A percentile compares a stretch with the other conserved stretches of the same genome.
Evolutionary conservation across 2,888 invertebrate genomes (phyloP).

Genomic region (Troides aeacus): DNA sequence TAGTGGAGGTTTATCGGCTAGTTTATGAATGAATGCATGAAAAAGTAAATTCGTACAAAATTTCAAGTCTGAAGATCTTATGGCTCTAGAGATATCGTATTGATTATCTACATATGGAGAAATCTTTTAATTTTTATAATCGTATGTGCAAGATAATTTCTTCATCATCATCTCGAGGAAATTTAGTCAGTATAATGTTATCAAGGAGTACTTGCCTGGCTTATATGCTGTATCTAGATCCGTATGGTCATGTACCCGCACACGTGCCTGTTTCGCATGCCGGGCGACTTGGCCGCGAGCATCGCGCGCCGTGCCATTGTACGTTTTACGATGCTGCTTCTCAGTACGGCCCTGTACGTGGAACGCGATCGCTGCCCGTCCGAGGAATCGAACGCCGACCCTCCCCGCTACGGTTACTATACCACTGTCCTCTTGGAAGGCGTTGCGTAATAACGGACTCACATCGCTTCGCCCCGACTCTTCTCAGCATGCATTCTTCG

Average conservation of each 20-base stretch:
- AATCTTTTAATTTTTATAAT: no score
- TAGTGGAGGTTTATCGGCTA: no score
- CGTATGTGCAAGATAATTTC: no score
- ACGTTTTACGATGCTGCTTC: constrained; percentile 23
- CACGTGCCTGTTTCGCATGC: neutral
- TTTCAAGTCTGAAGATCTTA: no score
- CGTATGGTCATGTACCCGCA: neutral
- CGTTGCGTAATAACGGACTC: neutral
- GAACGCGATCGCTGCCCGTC: constrained; percentile 13
- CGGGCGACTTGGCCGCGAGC: neutral
- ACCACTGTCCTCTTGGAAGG: neutral
- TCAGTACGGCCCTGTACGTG: constrained; percentile 4
- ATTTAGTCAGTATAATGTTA: neutral
- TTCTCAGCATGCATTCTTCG: neutral
- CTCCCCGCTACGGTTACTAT: neutral
- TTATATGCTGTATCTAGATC: neutral
- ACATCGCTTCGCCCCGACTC: neutral
- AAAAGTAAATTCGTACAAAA: no score
- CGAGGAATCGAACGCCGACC: neutral
- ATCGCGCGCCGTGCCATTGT: constrained; percentile 6
- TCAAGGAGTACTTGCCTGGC: neutral
- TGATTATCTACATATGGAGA: no score
- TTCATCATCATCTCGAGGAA: no score
- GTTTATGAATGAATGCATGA: no score
- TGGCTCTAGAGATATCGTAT: no score